A percentile compares a stretch with the other conserved stretches of the same genome.
Evolutionary conservation across 2,888 invertebrate species (phyloP).

Genomic region (Drosophila quinaria): DNA sequence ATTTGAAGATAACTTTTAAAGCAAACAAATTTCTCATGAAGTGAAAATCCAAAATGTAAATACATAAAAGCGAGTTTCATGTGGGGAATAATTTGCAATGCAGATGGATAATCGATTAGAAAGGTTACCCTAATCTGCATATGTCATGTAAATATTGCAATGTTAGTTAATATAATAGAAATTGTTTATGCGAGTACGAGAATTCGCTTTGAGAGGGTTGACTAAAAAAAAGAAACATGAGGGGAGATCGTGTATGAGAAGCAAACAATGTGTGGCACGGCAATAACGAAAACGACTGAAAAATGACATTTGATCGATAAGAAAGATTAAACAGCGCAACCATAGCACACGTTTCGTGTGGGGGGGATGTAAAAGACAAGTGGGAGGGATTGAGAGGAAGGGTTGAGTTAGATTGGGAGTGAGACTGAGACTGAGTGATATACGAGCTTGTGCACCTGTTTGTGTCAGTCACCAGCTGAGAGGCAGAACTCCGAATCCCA

Average conservation of each 20-base stretch:
- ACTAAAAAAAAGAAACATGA: background rate
- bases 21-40: background rate
- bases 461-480: conserved; percentile 47
- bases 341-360: conserved; percentile 2
- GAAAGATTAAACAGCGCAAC: conserved; percentile 45
- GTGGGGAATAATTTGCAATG: background rate
- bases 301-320: conserved; percentile 59
- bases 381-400: too few relatives aligned
- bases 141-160: conserved; percentile 18
- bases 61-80: background rate
- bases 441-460: conserved; percentile 58
- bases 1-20: background rate
- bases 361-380: background rate
- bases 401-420: background rate
- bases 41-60: background rate
- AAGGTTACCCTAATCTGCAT: conserved; percentile 11
- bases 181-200: conserved; percentile 21
- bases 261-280: conserved; percentile 9
- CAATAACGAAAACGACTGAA: conserved; percentile 28
- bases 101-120: conserved; percentile 21
- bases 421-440: conserved; percentile 35
- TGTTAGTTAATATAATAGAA: conserved; percentile 13
- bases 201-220: background rate
- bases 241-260: conserved; percentile 5
- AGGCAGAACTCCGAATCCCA: conserved; percentile 9